Conservation (phyloP, 2,888 invertebrate genomes). For the Nebria brevicollis region DNA sequence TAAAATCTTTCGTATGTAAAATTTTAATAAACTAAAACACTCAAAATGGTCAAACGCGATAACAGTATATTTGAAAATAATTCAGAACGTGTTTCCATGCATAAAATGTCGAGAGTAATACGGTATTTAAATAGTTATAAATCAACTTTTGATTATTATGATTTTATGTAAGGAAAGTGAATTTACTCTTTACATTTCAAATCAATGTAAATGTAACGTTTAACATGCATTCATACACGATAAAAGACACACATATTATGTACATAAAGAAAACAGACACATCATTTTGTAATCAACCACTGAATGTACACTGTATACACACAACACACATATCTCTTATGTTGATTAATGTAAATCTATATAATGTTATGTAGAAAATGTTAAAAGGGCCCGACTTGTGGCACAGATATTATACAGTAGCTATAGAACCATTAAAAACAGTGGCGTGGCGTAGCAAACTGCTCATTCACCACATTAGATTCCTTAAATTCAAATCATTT, state of each 20-base stretch:
- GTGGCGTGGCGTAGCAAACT: constrained; percentile 8
- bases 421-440: constrained; percentile 7
- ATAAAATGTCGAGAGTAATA: too few relatives aligned
- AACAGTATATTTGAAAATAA: too few relatives aligned
- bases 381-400: constrained; percentile 9
- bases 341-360: constrained; percentile 29
- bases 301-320: background rate
- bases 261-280: constrained; percentile 1
- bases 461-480: background rate
- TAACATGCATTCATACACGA: background rate
- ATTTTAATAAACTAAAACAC: too few relatives aligned
- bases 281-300: constrained; percentile 9
- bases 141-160: background rate
- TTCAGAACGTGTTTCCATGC: too few relatives aligned
- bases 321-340: constrained; percentile 17
- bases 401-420: constrained; percentile 29
- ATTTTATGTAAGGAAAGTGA: constrained; percentile 1
- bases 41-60: too few relatives aligned
- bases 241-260: background rate
- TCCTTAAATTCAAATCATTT: background rate
- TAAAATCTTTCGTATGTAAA: too few relatives aligned
- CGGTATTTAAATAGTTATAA: too few relatives aligned
- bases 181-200: background rate
- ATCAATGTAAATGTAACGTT: background rate
- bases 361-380: constrained; percentile 28